Conservation (phyloP, 2,797 vertebrate genomes). For the Neosilurus hyrtlii region DNA sequence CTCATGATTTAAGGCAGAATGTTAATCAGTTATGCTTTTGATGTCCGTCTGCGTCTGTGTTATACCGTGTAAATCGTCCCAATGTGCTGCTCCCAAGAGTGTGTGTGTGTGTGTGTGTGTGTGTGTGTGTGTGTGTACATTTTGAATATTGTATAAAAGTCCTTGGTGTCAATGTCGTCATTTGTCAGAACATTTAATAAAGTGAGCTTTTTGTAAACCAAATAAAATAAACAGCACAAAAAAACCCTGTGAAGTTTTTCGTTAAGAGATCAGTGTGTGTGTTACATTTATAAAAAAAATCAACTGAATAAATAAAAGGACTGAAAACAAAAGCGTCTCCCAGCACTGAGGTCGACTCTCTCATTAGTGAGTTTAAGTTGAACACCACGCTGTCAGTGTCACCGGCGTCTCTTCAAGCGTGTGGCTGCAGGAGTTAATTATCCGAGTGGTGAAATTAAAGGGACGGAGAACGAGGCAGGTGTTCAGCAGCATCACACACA, state of each 20-base stretch:
- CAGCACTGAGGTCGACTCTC: neutral
- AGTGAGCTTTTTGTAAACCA: conserved; percentile 64
- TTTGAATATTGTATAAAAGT: conserved; percentile 53
- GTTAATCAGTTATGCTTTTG: conserved; percentile 11
- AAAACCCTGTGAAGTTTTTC: neutral
- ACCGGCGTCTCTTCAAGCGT: neutral
- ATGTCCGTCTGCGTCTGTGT: conserved; percentile 58
- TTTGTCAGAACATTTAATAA: conserved; percentile 65
- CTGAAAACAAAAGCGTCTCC: neutral
- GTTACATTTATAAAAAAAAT: no score
- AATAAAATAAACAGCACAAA: conserved; percentile 66
- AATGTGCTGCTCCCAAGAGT: conserved; percentile 30
- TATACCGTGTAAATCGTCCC: conserved; percentile 56
- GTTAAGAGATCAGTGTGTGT: no score
- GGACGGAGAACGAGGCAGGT: conserved; percentile 17
- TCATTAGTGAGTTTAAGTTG: conserved; percentile 17
- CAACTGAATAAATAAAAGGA: neutral
- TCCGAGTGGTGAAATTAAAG: conserved; percentile 11
- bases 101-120: conserved; percentile 40
- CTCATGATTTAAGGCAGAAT: neutral
- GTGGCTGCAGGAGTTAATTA: conserved; percentile 7
- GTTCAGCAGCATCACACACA: neutral
- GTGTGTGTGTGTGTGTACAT: conserved; percentile 32
- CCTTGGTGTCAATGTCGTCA: conserved; percentile 58
- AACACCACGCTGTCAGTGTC: neutral